Evolutionary conservation across 2,113 vertebrate genomes (phyloP).

Genomic region (Eira barbara): DNA sequence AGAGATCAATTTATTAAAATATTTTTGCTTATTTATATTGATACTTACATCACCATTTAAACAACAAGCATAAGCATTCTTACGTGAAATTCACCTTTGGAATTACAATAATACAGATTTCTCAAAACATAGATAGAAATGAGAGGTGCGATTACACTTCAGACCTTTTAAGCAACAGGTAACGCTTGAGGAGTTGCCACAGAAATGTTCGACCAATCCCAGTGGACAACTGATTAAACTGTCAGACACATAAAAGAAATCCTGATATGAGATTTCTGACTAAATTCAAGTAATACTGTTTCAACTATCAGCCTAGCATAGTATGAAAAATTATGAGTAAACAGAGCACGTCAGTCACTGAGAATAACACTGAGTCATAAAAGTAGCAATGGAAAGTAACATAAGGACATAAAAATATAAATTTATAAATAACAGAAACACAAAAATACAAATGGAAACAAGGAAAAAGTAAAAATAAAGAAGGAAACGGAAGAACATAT

Average conservation of each 20-base stretch:
- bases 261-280: neutral
- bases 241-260: conserved; percentile 7
- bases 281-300: conserved; percentile 25
- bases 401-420: neutral
- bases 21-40: conserved; percentile 61
- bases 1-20: conserved; percentile 41
- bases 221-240: neutral
- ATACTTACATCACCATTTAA: conserved; percentile 3
- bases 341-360: neutral
- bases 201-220: neutral
- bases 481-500: neutral
- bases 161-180: neutral
- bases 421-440: neutral
- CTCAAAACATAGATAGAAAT: conserved; percentile 15
- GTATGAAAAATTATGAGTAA: conserved; percentile 9
- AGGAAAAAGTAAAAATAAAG: neutral
- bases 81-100: conserved; percentile 14
- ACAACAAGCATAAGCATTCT: neutral
- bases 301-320: neutral
- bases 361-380: neutral
- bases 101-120: neutral
- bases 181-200: neutral
- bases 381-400: neutral
- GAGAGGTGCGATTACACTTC: neutral
- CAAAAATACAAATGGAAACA: neutral